Base-by-base conservation (phyloP, 1,140 invertebrate genomes). In the Cyrtorhinus lividipennis region DNA sequence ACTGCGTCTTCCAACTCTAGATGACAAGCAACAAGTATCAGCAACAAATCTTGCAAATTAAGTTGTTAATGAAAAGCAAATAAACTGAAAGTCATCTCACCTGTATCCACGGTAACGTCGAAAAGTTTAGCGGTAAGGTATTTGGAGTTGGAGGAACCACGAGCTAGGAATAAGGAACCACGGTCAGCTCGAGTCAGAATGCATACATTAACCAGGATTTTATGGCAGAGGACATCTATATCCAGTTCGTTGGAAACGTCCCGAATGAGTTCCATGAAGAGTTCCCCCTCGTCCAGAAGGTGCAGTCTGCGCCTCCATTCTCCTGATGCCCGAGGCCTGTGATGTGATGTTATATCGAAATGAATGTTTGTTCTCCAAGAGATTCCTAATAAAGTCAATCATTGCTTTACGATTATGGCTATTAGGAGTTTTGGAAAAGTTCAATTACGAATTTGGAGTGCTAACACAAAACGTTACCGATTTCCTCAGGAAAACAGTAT, bases 181-280 rank as follows among this genome's bases (percentile, higher is more conserved):
- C 91, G 76, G 73, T 95, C 91, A 0, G 90, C 90, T 65, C 87
- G 80, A 2, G 90, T 93, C 48, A 95, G 78, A 61, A 91, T 76
- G 46, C 88, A 84, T 1, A 95, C 90, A 74, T 95, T 95, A 18
- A 90, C 88, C 24, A 95, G 79, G 67, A 95, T 95, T 78, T 95
- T 95, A 75, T 94, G 90, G 72, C 91, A 95, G 2, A 95, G 80
- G 12, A 89, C 84, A 73, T 95, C 88, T 69, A 95, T 92, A 72
- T 95, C 90, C 70, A 95, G 73, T 74, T 95, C 92, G 72, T 92
- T 94, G 64, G 90, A 87, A 56, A 95, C 89, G 72, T 95, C 91
- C 53, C 88, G 81, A 68, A 95, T 93, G 62, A 95, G 79, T 75
- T 95, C 90, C 88, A 95, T 92, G 72, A 93, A 92, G 20, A 92